These are phyloP conservation scores for Dicycla oo DNA, from an alignment of 2,888 invertebrate species.

Conservation along the genomic window DNA sequence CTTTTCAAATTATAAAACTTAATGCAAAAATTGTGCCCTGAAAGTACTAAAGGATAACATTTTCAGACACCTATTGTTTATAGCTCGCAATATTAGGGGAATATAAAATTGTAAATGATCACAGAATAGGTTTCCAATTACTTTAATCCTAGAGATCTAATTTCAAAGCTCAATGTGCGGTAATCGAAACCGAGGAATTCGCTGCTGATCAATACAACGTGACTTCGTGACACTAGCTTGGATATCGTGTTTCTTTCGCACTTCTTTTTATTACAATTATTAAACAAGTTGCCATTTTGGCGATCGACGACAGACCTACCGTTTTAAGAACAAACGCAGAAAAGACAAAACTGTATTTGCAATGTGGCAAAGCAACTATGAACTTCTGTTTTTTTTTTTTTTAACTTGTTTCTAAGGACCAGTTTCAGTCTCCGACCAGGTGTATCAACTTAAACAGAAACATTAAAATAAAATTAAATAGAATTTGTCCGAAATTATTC, in stretches of 20 bases:
- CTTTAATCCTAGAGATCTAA: conserved; percentile 48
- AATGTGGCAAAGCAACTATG: neutral
- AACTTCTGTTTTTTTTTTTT: neutral
- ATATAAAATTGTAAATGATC: neutral
- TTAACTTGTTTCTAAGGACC: neutral
- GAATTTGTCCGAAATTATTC: neutral
- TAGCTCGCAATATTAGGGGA: neutral
- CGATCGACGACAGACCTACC: neutral
- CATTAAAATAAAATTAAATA: neutral
- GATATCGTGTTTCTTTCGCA: conserved; percentile 52
- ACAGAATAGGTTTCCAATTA: conserved; percentile 43
- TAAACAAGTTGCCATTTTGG: conserved; percentile 25
- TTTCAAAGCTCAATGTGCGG: conserved; percentile 62
- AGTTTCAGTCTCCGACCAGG: neutral
- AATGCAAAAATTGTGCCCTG: neutral
- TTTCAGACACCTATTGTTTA: neutral
- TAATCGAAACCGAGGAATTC: conserved; percentile 57
- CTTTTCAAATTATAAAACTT: too few relatives aligned
- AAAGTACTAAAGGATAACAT: neutral
- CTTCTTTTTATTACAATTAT: conserved; percentile 30
- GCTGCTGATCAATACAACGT: conserved; percentile 59
- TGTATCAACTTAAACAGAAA: neutral
- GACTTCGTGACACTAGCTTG: conserved; percentile 51
- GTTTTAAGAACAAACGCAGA: conserved; percentile 1
- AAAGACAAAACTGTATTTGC: neutral